phyloP scores from a whole-genome alignment of 2,797 vertebrate genomes.

The Gorsachius magnificus region DNA sequence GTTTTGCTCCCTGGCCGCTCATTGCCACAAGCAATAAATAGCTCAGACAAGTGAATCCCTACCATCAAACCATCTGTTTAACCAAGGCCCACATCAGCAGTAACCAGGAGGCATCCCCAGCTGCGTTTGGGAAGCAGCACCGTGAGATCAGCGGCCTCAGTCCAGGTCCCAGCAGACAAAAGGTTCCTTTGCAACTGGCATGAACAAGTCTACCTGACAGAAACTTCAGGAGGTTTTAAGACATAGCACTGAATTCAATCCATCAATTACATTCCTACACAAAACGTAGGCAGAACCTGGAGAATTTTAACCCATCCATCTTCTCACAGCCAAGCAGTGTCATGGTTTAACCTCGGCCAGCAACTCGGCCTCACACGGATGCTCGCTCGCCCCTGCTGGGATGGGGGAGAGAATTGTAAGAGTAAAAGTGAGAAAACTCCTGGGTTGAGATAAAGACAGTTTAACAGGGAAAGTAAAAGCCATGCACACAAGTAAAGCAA shows the following conservation, averaged over 20 bases:
- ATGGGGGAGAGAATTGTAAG: too few relatives aligned
- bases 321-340: neutral
- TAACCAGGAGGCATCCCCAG: neutral
- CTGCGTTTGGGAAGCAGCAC: rapidly evolving
- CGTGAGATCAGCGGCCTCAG: rapidly evolving
- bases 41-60: neutral
- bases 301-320: neutral
- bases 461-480: too few relatives aligned
- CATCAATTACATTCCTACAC: neutral
- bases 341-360: too few relatives aligned
- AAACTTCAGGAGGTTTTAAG: neutral
- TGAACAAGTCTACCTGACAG: neutral
- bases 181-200: neutral
- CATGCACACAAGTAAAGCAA: too few relatives aligned
- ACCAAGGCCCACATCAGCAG: neutral
- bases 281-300: neutral
- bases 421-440: too few relatives aligned
- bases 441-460: too few relatives aligned
- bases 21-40: neutral
- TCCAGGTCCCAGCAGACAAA: neutral
- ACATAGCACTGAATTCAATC: neutral
- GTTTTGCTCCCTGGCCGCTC: neutral
- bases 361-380: too few relatives aligned
- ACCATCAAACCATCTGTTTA: neutral
- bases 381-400: too few relatives aligned